Conservation (phyloP, 2,888 invertebrate species). For the Rhagonycha lutea region DNA sequence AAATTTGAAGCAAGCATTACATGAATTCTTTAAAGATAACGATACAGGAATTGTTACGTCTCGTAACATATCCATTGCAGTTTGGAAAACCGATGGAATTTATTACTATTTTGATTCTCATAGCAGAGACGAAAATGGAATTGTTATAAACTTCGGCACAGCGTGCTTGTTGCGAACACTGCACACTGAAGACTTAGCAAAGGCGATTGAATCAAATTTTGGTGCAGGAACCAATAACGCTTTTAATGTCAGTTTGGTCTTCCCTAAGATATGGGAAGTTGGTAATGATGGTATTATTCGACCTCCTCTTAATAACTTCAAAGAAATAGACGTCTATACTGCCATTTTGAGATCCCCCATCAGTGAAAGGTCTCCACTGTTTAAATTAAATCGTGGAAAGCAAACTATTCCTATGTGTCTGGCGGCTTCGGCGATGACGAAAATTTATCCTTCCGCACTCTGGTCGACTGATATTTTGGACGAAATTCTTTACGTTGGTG, state of each 20-base stretch:
- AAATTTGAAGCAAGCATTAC: slow-evolving; percentile 38
- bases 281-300: slow-evolving; percentile 45
- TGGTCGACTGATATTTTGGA: slow-evolving; percentile 49
- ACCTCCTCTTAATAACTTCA: slow-evolving; percentile 54
- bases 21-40: slow-evolving; percentile 51
- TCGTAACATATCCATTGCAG: slow-evolving; percentile 59
- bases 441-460: slow-evolving; percentile 41
- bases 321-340: slow-evolving; percentile 46
- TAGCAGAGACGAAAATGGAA: slow-evolving; percentile 62
- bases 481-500: slow-evolving; percentile 48
- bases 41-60: slow-evolving; percentile 61
- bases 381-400: slow-evolving; percentile 44
- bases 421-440: slow-evolving; percentile 46
- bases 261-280: slow-evolving; percentile 39
- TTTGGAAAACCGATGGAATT: slow-evolving; percentile 60
- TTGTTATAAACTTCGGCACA: slow-evolving; percentile 46
- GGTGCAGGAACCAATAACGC: slow-evolving; percentile 41
- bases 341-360: slow-evolving; percentile 50
- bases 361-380: slow-evolving; percentile 39
- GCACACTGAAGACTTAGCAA: slow-evolving; percentile 46
- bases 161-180: slow-evolving; percentile 53
- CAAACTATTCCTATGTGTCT: slow-evolving; percentile 51
- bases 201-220: slow-evolving; percentile 49
- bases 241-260: slow-evolving; percentile 49
- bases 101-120: slow-evolving; percentile 65